Percentiles rank a stretch among this genome's conserved stretches.
Conservation (phyloP, 2,888 invertebrate genomes). For the Mythimna ferrago region DNA sequence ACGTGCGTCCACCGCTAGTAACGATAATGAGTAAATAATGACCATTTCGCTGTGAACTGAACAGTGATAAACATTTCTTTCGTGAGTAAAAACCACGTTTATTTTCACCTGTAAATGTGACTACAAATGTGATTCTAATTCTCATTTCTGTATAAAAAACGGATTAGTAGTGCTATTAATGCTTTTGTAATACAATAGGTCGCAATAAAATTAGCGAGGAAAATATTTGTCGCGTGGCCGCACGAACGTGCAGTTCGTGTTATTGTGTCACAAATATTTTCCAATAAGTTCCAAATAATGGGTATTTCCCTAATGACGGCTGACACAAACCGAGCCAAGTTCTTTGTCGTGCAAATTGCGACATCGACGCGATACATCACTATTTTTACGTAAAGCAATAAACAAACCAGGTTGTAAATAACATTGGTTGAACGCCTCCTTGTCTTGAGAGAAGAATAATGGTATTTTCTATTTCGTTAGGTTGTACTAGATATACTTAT, state of each 20-base stretch:
- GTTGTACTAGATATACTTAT: constrained; percentile 83
- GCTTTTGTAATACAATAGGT: constrained; percentile 59
- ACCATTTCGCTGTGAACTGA: constrained; percentile 60
- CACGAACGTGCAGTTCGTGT: constrained; percentile 61
- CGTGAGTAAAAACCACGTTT: constrained; percentile 61
- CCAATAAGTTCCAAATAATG: constrained; percentile 54
- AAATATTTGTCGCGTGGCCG: constrained; percentile 50
- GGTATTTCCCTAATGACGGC: constrained; percentile 52
- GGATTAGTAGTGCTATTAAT: constrained; percentile 54
- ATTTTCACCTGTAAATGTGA: constrained; percentile 63
- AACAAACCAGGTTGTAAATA: constrained; percentile 88
- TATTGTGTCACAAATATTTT: constrained; percentile 53
- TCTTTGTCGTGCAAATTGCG: constrained; percentile 52
- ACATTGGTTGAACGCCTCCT: constrained; percentile 88
- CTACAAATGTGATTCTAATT: constrained; percentile 65
- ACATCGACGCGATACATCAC: constrained; percentile 58
- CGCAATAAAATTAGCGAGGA: constrained; percentile 61
- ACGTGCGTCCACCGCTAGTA: constrained; percentile 56
- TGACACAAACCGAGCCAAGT: constrained; percentile 55
- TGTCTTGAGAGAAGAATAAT: constrained; percentile 88
- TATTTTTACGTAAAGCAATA: constrained; percentile 80
- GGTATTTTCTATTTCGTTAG: constrained; percentile 90
- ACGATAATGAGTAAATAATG: constrained; percentile 70
- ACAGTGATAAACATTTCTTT: constrained; percentile 65
- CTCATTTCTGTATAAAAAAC: constrained; percentile 53